Evolutionary conservation across 2,888 invertebrate genomes (phyloP).

Genomic region (Drosophila setosimentum): DNA sequence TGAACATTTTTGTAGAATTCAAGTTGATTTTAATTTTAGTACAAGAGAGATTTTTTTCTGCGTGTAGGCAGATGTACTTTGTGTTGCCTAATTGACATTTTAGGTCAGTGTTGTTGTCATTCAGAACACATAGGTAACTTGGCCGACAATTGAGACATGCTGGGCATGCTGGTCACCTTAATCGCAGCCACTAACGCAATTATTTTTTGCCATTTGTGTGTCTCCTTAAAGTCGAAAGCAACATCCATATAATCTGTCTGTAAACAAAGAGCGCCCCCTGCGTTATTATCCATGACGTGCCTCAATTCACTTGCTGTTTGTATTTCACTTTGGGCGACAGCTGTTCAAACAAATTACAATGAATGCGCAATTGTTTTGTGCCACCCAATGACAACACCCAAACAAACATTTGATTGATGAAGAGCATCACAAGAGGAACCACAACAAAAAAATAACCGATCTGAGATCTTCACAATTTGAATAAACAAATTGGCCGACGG

Average conservation of each 20-base stretch:
- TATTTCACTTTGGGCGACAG: slow-evolving; percentile 58
- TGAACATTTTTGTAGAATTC: too few relatives aligned
- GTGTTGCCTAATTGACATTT: slow-evolving; percentile 1
- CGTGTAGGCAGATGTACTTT: neutral
- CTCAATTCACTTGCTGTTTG: slow-evolving; percentile 32
- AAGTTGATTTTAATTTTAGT: neutral
- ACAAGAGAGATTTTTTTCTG: neutral
- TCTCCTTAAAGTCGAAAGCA: slow-evolving; percentile 59
- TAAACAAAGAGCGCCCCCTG: slow-evolving; percentile 52
- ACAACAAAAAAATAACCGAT: slow-evolving; percentile 21
- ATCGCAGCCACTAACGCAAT: slow-evolving; percentile 52
- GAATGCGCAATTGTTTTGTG: slow-evolving; percentile 73
- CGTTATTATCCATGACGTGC: neutral
- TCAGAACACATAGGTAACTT: slow-evolving; percentile 15
- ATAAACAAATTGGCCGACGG: slow-evolving; percentile 60
- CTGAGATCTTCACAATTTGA: slow-evolving; percentile 68
- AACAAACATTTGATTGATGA: slow-evolving; percentile 76
- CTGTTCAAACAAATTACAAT: slow-evolving; percentile 80
- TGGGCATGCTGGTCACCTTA: slow-evolving; percentile 39
- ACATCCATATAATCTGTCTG: slow-evolving; percentile 49
- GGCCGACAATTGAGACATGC: slow-evolving; percentile 31
- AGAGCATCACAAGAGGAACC: slow-evolving; percentile 50
- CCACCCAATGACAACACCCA: slow-evolving; percentile 14
- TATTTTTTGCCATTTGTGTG: slow-evolving; percentile 73
- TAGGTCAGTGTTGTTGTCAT: slow-evolving; percentile 32